A percentile compares a stretch with the other conserved stretches of the same genome.
These are phyloP conservation scores for Nesogale talazaci DNA, from an alignment of 2,113 vertebrate genomes.

Conservation along the genomic window DNA sequence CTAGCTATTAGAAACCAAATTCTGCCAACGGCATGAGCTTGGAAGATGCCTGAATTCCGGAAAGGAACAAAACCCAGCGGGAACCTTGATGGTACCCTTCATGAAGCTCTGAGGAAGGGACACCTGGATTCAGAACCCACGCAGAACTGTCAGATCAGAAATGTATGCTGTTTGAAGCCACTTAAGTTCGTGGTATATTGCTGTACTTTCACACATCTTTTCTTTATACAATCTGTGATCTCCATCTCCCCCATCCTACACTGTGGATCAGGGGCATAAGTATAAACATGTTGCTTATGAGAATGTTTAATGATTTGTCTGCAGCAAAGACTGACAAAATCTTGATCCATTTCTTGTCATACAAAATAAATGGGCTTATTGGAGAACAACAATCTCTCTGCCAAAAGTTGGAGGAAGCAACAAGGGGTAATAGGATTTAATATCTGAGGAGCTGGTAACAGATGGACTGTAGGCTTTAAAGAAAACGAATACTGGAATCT, in stretches of 20 bases:
- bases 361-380: conserved; percentile 63
- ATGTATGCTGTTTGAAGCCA: background rate
- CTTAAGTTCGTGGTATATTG: background rate
- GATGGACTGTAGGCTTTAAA: conserved; percentile 78
- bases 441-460: conserved; percentile 73
- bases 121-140: background rate
- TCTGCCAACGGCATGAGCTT: background rate
- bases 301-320: conserved; percentile 3
- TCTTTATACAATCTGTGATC: background rate
- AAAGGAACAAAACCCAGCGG: background rate
- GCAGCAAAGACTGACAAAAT: conserved; percentile 38
- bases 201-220: background rate
- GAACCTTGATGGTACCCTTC: background rate
- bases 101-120: background rate
- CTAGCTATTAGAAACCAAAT: background rate
- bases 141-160: background rate
- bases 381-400: conserved; percentile 58
- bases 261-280: background rate
- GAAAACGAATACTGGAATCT: conserved; percentile 64
- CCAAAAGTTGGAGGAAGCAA: conserved; percentile 74
- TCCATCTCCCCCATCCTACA: background rate
- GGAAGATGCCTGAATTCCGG: background rate
- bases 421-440: conserved; percentile 76
- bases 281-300: conserved; percentile 6
- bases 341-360: conserved; percentile 57